A percentile compares a stretch with the other conserved stretches of the same genome.
These are phyloP conservation scores for Parazoanthus darwini DNA, from an alignment of 92 coral and sea anemone species.

Conservation along the genomic window DNA sequence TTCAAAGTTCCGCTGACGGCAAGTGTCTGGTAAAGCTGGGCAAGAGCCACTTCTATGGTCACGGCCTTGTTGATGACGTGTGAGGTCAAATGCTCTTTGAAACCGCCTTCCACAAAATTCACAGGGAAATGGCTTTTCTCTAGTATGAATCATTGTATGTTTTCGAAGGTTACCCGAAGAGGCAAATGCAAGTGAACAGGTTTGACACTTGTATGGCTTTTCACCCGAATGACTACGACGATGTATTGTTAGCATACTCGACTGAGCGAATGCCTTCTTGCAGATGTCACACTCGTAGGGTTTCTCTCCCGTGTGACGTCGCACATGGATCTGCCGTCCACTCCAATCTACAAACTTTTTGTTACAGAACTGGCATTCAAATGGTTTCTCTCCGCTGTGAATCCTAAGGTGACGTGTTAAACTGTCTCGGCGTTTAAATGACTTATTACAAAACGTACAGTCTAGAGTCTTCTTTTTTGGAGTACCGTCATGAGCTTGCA, in stretches of 20 bases:
- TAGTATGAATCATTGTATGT: constrained; percentile 19
- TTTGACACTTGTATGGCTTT: constrained; percentile 1
- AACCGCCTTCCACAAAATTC: constrained; percentile 6
- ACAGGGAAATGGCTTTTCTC: constrained; percentile 5
- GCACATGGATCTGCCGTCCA: neutral
- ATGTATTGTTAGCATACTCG: constrained; percentile 5
- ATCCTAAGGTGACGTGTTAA: constrained; percentile 14
- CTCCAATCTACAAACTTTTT: constrained; percentile 11
- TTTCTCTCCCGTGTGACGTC: constrained; percentile 21
- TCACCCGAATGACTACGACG: constrained; percentile 21
- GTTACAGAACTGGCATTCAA: constrained; percentile 13
- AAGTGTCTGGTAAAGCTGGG: neutral
- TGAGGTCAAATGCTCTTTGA: constrained; percentile 7
- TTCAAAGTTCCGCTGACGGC: neutral
- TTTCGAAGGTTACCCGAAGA: constrained; percentile 9
- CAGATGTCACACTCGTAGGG: constrained; percentile 20
- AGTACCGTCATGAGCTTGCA: neutral
- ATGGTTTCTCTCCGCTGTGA: constrained; percentile 23
- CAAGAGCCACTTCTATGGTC: neutral
- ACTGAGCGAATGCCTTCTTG: constrained; percentile 7
- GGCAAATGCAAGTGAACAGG: constrained; percentile 12
- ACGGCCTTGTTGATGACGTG: constrained; percentile 11
- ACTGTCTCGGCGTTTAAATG: constrained; percentile 1
- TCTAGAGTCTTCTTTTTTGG: neutral
- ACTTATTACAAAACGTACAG: constrained; percentile 7